Percentiles rank a stretch among this genome's conserved stretches.
These are phyloP conservation scores for Ochlodes sylvanus DNA, from an alignment of 2,888 invertebrate genomes.

Conservation along the genomic window DNA sequence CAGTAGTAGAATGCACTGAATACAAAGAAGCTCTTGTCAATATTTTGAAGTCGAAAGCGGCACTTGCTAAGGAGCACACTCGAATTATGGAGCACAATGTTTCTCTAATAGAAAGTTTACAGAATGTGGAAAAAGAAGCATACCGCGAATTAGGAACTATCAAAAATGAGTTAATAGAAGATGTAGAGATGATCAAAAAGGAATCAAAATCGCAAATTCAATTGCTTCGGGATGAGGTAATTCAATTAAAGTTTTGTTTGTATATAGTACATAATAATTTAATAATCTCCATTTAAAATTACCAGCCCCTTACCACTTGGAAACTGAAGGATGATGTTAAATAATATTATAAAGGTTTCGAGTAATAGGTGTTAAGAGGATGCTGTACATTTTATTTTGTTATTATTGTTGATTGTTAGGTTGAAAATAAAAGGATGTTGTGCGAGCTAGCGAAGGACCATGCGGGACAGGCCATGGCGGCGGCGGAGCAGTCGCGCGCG, in stretches of 20 bases:
- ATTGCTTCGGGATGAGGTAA: constrained; percentile 72
- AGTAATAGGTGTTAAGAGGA: too few species aligned
- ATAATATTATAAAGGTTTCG: too few species aligned
- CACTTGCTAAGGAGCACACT: constrained; percentile 74
- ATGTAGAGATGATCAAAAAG: constrained; percentile 74
- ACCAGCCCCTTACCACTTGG: too few species aligned
- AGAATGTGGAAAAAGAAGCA: constrained; percentile 78
- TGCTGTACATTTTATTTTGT: too few species aligned
- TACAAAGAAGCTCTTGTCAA: constrained; percentile 79
- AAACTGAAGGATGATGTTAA: too few species aligned
- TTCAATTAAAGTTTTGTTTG: constrained; percentile 31
- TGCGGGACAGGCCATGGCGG: constrained; percentile 70
- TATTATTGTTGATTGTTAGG: constrained; percentile 50
- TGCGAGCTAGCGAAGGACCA: constrained; percentile 72
- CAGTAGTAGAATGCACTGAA: constrained; percentile 73
- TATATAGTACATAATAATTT: too few species aligned
- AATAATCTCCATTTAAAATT: too few species aligned
- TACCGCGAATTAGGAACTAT: constrained; percentile 77
- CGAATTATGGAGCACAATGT: constrained; percentile 82
- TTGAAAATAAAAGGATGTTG: constrained; percentile 69
- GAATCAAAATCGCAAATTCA: constrained; percentile 75
- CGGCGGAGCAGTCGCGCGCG: constrained; percentile 71
- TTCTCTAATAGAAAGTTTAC: constrained; percentile 74
- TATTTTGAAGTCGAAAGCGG: constrained; percentile 77
- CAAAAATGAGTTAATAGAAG: constrained; percentile 76